A percentile compares a stretch with the other conserved stretches of the same genome.
phyloP scores from a whole-genome alignment of 2,113 vertebrate genomes.

The Puffinus mauretanicus region DNA sequence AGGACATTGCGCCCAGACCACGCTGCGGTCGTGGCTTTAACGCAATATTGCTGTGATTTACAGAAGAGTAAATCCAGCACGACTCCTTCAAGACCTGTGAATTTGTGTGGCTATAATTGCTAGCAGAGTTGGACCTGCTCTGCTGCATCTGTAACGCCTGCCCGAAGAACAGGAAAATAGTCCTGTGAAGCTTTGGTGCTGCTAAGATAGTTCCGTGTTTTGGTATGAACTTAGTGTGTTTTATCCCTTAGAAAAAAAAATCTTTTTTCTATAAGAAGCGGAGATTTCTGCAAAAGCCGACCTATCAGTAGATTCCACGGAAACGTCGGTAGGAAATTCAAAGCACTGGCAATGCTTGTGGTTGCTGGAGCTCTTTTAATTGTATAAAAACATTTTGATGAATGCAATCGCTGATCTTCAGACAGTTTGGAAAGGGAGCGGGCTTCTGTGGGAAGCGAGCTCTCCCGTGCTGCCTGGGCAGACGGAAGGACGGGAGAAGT shows the following conservation, averaged over 20 bases:
- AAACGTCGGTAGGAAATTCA: background rate
- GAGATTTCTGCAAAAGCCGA: background rate
- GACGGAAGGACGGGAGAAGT: background rate
- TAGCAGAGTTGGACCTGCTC: background rate
- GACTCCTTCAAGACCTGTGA: background rate
- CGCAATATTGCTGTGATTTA: background rate
- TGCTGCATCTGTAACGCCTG: background rate
- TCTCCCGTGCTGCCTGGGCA: background rate
- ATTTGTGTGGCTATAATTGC: background rate
- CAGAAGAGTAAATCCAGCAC: accelerated
- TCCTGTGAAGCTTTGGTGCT: background rate
- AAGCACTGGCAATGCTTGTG: background rate
- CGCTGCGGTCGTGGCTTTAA: background rate
- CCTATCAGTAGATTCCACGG: accelerated
- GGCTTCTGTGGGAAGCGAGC: background rate
- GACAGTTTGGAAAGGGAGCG: background rate
- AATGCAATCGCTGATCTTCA: background rate
- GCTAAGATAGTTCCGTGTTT: background rate
- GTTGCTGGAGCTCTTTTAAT: background rate
- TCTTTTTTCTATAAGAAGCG: background rate
- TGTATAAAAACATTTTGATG: background rate
- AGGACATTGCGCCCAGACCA: background rate
- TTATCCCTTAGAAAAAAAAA: background rate
- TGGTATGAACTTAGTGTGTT: background rate
- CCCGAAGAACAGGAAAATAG: background rate